These are phyloP conservation scores for Pelecanoides urinatrix DNA, from an alignment of 2,113 vertebrate species.

Conservation along the genomic window DNA sequence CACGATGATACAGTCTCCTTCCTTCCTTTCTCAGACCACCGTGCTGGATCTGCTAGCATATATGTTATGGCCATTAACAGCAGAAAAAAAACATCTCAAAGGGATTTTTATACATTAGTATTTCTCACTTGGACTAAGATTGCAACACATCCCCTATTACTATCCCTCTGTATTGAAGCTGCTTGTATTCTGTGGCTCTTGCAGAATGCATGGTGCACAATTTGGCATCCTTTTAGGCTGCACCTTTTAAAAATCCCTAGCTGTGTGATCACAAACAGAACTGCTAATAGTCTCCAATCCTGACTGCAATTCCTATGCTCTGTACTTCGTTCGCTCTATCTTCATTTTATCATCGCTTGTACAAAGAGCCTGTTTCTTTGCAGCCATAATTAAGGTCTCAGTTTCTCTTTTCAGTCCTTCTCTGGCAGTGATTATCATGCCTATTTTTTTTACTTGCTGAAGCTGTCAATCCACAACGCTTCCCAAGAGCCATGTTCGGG, in stretches of 20 bases:
- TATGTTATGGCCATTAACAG: not conserved
- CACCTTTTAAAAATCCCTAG: not conserved
- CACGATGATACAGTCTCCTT: fast-evolving
- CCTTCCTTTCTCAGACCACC: not conserved
- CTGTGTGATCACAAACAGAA: not conserved
- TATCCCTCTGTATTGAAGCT: not conserved
- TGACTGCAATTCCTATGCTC: not conserved
- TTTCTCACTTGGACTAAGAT: not conserved
- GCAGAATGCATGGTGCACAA: not conserved
- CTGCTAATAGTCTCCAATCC: not conserved
- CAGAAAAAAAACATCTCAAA: not conserved
- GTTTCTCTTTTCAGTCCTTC: not conserved
- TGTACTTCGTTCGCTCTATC: not conserved
- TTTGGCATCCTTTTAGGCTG: not conserved
- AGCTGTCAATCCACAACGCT: not conserved
- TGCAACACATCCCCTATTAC: not conserved
- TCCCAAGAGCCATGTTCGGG: not conserved
- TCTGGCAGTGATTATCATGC: conserved; percentile 6
- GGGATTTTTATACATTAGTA: not conserved
- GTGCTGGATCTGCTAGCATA: not conserved
- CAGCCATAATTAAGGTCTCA: not conserved
- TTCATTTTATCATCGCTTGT: not conserved
- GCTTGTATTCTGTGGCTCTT: not conserved
- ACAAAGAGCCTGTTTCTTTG: not conserved
- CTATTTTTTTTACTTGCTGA: not conserved